phyloP scores from a whole-genome alignment of 2,888 invertebrate species.

The Ichneumon xanthorius region DNA sequence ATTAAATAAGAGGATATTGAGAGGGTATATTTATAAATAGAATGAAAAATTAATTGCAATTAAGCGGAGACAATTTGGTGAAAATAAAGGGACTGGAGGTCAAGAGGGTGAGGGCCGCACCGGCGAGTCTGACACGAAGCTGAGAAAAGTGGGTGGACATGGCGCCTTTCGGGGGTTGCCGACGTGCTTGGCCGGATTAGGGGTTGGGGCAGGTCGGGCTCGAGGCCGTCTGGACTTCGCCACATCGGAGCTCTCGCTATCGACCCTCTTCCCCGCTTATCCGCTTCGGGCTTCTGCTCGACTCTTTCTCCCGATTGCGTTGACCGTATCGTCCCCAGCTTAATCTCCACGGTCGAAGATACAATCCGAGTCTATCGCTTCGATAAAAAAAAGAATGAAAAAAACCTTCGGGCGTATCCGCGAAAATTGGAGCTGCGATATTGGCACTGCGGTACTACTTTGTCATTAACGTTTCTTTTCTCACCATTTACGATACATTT shows the following conservation, averaged over 20 bases:
- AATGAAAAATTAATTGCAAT: constrained; percentile 7
- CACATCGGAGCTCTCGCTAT: constrained; percentile 44
- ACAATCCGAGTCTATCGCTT: constrained; percentile 25
- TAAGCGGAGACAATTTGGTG: not conserved
- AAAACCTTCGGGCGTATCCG: not conserved
- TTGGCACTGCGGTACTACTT: not conserved
- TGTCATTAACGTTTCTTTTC: not conserved
- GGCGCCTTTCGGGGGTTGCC: constrained; percentile 83
- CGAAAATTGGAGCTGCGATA: not conserved
- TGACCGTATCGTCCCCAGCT: constrained; percentile 19
- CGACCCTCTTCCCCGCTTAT: constrained; percentile 40
- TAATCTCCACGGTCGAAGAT: constrained; percentile 16
- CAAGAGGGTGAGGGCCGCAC: constrained; percentile 34
- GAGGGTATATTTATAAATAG: not conserved
- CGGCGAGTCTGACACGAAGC: constrained; percentile 41
- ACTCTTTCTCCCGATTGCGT: constrained; percentile 11
- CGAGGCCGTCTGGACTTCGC: constrained; percentile 66
- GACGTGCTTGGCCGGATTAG: constrained; percentile 83
- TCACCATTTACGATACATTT: not conserved
- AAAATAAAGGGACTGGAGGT: constrained; percentile 18
- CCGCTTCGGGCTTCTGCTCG: constrained; percentile 11
- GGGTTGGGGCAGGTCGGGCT: constrained; percentile 80
- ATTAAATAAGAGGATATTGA: not conserved
- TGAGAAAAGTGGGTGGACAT: constrained; percentile 49
- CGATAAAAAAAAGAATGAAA: constrained; percentile 8